A percentile compares a stretch with the other conserved stretches of the same genome.
Evolutionary conservation across 2,113 vertebrate genomes (phyloP).

Genomic region (Bolborhynchus lineola): DNA sequence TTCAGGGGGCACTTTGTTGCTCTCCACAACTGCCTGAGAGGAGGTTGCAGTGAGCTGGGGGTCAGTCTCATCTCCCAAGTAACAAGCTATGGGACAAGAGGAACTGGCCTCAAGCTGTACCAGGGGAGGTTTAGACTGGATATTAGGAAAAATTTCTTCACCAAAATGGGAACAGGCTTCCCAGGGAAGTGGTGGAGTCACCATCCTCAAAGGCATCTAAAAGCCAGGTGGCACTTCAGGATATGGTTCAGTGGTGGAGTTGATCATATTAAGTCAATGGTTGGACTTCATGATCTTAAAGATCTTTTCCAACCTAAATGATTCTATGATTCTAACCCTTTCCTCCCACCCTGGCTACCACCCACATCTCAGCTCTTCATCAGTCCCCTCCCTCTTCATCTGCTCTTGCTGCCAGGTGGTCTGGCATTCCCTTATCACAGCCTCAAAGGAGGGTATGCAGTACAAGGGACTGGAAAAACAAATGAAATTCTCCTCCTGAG

Average conservation of each 20-base stretch:
- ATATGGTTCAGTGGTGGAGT: not conserved
- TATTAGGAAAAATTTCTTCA: not conserved
- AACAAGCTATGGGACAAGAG: not conserved
- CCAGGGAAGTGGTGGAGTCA: not conserved
- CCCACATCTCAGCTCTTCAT: not conserved
- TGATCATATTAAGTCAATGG: not conserved
- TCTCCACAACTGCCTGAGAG: not conserved
- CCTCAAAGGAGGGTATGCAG: not conserved
- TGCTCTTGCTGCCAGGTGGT: conserved; percentile 16
- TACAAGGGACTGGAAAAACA: not conserved
- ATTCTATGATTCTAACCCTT: not conserved
- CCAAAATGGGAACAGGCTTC: not conserved
- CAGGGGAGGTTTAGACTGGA: not conserved
- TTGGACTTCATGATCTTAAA: not conserved
- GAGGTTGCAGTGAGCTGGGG: not conserved
- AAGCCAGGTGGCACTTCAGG: not conserved
- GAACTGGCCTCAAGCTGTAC: not conserved
- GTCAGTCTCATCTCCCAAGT: not conserved
- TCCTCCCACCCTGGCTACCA: not conserved
- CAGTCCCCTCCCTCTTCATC: conserved; percentile 4
- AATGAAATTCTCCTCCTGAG: conserved; percentile 10
- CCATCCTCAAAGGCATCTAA: not conserved
- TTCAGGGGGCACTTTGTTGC: not conserved
- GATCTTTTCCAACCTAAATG: not conserved
- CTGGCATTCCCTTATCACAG: conserved; percentile 9